These are phyloP conservation scores for Channa maculata DNA, from an alignment of 2,113 vertebrate genomes.

Conservation along the genomic window DNA sequence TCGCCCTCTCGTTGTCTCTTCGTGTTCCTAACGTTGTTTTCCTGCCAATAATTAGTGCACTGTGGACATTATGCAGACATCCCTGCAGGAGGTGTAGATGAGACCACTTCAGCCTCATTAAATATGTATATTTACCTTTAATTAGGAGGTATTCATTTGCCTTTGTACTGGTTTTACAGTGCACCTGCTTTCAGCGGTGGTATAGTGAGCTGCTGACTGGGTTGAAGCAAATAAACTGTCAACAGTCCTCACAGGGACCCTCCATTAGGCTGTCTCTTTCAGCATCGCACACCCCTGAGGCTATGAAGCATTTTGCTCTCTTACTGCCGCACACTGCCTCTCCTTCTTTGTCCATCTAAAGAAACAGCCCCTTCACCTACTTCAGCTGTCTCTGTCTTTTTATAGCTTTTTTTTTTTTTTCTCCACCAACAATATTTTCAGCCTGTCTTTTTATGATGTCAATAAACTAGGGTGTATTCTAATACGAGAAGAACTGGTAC, in stretches of 20 bases:
- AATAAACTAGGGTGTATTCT: conserved; percentile 14
- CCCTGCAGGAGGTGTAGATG: conserved; percentile 50
- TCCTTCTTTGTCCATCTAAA: conserved; percentile 60
- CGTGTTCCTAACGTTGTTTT: conserved; percentile 27
- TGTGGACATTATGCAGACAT: conserved; percentile 59
- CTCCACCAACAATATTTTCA: conserved; percentile 17
- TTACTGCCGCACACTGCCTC: conserved; percentile 49
- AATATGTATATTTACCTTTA: conserved; percentile 76
- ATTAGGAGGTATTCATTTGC: conserved; percentile 67
- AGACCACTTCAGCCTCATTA: conserved; percentile 71
- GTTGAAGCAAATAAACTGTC: conserved; percentile 77
- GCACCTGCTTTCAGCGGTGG: conserved; percentile 69
- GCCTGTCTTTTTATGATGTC: conserved; percentile 16
- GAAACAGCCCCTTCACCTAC: conserved; percentile 51
- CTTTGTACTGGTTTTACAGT: conserved; percentile 52
- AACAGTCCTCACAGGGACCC: conserved; percentile 66
- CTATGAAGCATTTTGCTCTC: conserved; percentile 68
- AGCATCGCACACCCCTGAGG: conserved; percentile 54
- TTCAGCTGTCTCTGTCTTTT: conserved; percentile 39
- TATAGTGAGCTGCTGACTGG: conserved; percentile 66
- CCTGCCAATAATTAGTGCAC: conserved; percentile 57
- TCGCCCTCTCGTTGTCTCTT: conserved; percentile 38
- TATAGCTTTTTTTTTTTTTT: conserved; percentile 26
- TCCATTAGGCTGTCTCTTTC: conserved; percentile 78
- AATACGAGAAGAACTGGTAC: not conserved